These are phyloP conservation scores for Apotomis turbidana DNA, from an alignment of 2,888 invertebrate species.

Conservation along the genomic window DNA sequence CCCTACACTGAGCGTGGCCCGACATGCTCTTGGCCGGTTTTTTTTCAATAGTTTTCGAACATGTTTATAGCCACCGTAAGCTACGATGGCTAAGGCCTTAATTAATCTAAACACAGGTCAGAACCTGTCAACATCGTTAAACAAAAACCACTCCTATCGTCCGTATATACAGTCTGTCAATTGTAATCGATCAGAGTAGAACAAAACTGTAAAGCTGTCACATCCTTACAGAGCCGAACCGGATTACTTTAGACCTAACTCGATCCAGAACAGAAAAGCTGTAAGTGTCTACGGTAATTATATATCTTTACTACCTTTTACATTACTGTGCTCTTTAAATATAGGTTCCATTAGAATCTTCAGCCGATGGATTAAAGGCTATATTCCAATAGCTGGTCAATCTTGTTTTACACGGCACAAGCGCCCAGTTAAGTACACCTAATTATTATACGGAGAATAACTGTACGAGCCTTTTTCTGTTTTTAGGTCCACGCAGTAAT, in stretches of 20 bases:
- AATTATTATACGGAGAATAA: slow-evolving; percentile 40
- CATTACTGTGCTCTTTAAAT: not conserved
- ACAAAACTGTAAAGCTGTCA: slow-evolving; percentile 37
- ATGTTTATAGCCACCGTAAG: not conserved
- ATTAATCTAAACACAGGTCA: slow-evolving; percentile 31
- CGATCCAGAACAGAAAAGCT: not conserved
- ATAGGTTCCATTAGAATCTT: slow-evolving; percentile 8
- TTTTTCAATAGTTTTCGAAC: slow-evolving; percentile 1
- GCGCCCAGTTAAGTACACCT: slow-evolving; percentile 35
- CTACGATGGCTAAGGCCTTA: slow-evolving; percentile 20
- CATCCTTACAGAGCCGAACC: slow-evolving; percentile 27
- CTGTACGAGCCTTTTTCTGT: slow-evolving; percentile 38
- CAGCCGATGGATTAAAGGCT: slow-evolving; percentile 8
- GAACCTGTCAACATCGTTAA: slow-evolving; percentile 20
- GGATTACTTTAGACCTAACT: slow-evolving; percentile 26
- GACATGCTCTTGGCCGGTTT: no score
- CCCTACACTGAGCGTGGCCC: no score
- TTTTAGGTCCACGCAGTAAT: slow-evolving; percentile 22
- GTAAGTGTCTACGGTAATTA: not conserved
- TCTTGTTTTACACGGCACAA: slow-evolving; percentile 13
- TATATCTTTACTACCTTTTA: slow-evolving; percentile 6
- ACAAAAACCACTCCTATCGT: not conserved
- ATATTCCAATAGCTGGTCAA: slow-evolving; percentile 7
- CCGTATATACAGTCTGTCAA: slow-evolving; percentile 6
- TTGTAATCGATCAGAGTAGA: slow-evolving; percentile 16